phyloP scores from a whole-genome alignment of 2,797 vertebrate species.

The Hippocampus kuda region DNA sequence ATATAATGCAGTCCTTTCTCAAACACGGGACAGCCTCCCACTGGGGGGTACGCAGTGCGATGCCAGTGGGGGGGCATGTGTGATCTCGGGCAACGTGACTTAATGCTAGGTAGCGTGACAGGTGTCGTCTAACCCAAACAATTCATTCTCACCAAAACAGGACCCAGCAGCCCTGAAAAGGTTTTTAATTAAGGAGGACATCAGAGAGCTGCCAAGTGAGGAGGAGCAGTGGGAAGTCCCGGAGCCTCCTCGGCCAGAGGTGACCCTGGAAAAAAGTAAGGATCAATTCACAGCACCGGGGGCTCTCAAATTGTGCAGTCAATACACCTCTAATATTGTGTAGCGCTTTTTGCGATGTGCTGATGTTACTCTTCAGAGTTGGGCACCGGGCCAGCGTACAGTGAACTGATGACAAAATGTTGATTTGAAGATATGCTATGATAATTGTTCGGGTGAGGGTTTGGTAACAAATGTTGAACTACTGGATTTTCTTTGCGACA shows the following conservation, averaged over 20 bases:
- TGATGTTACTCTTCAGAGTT: not conserved
- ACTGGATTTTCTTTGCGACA: no score
- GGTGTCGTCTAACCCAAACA: not conserved
- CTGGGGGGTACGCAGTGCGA: no score
- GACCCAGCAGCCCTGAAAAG: conserved; percentile 48
- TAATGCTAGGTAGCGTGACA: no score
- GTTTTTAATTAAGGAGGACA: conserved; percentile 54
- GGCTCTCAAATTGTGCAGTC: not conserved
- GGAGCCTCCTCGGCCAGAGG: conserved; percentile 41
- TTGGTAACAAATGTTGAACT: no score
- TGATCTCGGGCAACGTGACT: not conserved
- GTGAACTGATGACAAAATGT: no score
- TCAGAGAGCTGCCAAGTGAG: conserved; percentile 56
- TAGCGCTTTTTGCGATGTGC: not conserved
- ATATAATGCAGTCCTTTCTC: not conserved
- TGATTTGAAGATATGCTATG: no score
- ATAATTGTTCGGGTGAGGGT: no score
- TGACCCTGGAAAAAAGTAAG: conserved; percentile 42
- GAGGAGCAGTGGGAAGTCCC: conserved; percentile 70
- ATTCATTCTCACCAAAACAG: conserved; percentile 22
- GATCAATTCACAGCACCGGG: not conserved
- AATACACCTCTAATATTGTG: not conserved
- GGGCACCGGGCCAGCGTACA: no score
- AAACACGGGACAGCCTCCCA: no score
- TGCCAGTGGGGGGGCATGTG: no score